These are phyloP conservation scores for Nothura maculosa DNA, from an alignment of 2,797 vertebrate species.

Conservation along the genomic window DNA sequence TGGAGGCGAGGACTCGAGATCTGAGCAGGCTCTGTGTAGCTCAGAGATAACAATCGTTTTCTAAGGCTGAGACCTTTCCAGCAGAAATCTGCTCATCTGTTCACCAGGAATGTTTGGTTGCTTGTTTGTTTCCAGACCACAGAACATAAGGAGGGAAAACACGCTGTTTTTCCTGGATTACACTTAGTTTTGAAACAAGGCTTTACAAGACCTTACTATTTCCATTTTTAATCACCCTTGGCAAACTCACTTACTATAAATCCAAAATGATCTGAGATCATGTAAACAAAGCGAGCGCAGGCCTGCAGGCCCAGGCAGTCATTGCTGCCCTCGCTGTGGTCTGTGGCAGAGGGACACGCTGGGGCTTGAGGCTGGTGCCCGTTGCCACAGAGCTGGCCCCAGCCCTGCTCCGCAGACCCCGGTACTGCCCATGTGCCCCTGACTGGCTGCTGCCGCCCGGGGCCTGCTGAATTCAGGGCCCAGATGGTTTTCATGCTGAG, in stretches of 20 bases:
- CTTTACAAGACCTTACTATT: slow-evolving; percentile 12
- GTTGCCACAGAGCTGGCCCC: rapidly evolving
- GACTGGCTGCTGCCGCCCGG: background rate
- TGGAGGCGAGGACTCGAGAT: background rate
- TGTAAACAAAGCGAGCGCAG: background rate
- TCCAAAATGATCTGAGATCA: background rate
- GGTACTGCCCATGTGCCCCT: rapidly evolving
- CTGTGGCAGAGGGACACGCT: background rate
- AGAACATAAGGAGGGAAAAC: background rate
- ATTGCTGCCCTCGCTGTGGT: rapidly evolving
- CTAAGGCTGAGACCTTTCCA: background rate
- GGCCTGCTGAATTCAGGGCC: background rate
- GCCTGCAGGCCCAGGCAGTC: background rate
- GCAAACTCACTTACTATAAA: background rate
- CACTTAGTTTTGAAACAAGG: background rate
- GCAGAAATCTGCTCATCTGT: background rate
- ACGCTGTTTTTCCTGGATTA: background rate
- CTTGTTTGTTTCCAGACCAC: slow-evolving; percentile 12
- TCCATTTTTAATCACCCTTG: background rate
- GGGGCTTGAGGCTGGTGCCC: rapidly evolving
- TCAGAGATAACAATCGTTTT: background rate
- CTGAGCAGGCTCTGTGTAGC: background rate
- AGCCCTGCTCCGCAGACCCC: rapidly evolving
- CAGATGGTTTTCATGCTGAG: background rate
- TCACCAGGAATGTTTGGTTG: background rate